Percentiles rank a stretch among this genome's conserved stretches.
These are phyloP conservation scores for Glomeris maerens DNA, from an alignment of 1,140 invertebrate genomes.

Conservation along the genomic window DNA sequence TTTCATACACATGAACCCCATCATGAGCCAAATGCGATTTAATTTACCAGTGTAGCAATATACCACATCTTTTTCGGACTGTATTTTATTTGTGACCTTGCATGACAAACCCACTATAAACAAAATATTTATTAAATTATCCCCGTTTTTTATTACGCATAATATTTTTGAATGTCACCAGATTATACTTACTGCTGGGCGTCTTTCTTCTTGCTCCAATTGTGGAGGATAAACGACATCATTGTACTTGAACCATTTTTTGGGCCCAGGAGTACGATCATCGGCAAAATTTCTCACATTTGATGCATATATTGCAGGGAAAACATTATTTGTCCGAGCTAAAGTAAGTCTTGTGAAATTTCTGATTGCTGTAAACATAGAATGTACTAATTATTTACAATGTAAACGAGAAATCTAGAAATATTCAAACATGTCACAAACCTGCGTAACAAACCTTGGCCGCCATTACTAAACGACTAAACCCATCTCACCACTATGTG, in stretches of 20 bases:
- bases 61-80: constrained; percentile 87
- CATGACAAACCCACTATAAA: constrained; percentile 61
- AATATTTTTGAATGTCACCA: constrained; percentile 13
- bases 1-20: neutral
- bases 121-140: neutral
- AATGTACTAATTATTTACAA: no score
- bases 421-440: no score
- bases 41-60: constrained; percentile 54
- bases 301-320: no score
- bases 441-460: no score
- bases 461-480: no score
- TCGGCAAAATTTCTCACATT: no score
- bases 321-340: no score
- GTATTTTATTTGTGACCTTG: constrained; percentile 70
- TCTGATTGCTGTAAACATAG: no score
- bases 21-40: neutral
- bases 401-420: no score
- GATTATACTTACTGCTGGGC: constrained; percentile 67
- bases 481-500: no score
- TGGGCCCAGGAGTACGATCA: no score
- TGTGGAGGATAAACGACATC: constrained; percentile 64
- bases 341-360: no score
- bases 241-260: constrained; percentile 40
- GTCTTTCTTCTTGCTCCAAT: constrained; percentile 48
- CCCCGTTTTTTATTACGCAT: neutral